These are phyloP conservation scores for Vireo altiloquus DNA, from an alignment of 2,113 vertebrate genomes.

Conservation along the genomic window DNA sequence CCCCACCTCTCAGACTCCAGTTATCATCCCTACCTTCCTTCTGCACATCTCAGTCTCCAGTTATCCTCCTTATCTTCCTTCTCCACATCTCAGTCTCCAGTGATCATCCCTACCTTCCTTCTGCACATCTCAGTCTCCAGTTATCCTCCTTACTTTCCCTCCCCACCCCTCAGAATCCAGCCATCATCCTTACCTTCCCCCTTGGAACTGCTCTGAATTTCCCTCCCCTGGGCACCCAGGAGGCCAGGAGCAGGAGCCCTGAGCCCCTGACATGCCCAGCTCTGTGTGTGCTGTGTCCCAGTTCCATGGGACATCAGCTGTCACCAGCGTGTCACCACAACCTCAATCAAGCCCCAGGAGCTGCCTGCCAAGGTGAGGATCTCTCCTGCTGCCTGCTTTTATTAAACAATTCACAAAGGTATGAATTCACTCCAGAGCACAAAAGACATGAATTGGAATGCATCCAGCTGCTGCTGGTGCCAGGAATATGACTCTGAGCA, in stretches of 20 bases:
- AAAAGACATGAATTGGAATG: neutral
- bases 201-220: neutral
- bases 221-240: neutral
- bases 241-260: neutral
- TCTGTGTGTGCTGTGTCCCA: fast-evolving
- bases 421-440: neutral
- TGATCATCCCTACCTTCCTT: too few relatives aligned
- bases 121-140: too few relatives aligned
- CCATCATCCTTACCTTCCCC: neutral
- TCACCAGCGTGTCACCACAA: fast-evolving
- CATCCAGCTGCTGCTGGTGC: neutral
- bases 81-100: neutral
- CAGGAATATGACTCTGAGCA: neutral
- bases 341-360: neutral
- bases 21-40: too few relatives aligned
- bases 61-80: too few relatives aligned
- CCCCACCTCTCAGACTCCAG: too few relatives aligned
- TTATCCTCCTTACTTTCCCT: neutral
- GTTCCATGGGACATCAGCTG: neutral
- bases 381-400: neutral
- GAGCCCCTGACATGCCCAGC: neutral
- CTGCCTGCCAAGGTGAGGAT: neutral
- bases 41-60: too few relatives aligned
- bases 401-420: neutral
- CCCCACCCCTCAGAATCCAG: fast-evolving